Conservation (phyloP, 35 echinoderm and acorn worm genomes). For the Apostichopus parvimensis region DNA sequence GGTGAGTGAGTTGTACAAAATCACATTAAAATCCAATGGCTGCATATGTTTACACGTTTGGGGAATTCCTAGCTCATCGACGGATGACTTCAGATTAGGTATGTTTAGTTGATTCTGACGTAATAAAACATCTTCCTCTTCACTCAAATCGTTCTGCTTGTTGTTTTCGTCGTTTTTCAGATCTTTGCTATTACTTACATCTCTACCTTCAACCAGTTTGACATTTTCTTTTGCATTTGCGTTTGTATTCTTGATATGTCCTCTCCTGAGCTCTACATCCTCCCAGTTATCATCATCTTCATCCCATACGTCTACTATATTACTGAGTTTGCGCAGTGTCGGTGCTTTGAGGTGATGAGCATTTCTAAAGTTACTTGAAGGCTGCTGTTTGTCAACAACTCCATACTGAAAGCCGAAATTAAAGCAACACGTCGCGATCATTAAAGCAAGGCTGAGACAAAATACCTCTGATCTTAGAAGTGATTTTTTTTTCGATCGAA, state of each 20-base stretch:
- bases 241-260: neutral
- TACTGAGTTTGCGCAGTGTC: neutral
- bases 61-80: neutral
- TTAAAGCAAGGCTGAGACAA: constrained; percentile 25
- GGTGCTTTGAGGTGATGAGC: neutral
- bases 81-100: neutral
- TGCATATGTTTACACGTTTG: neutral
- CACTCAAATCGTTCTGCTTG: neutral
- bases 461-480: constrained; percentile 17
- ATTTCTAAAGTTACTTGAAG: neutral
- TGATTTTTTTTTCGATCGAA: constrained; percentile 1
- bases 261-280: constrained; percentile 6
- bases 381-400: neutral
- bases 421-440: neutral
- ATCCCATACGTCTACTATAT: constrained; percentile 27
- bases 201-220: neutral
- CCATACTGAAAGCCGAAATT: constrained; percentile 42
- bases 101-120: neutral
- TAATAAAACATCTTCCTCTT: neutral
- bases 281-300: constrained; percentile 36
- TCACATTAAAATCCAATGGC: neutral
- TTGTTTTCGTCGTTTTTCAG: neutral
- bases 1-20: constrained; percentile 34
- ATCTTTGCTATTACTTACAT: neutral
- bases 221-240: neutral